Conservation (phyloP, 1,140 invertebrate species). For the Sinella curviseta region DNA sequence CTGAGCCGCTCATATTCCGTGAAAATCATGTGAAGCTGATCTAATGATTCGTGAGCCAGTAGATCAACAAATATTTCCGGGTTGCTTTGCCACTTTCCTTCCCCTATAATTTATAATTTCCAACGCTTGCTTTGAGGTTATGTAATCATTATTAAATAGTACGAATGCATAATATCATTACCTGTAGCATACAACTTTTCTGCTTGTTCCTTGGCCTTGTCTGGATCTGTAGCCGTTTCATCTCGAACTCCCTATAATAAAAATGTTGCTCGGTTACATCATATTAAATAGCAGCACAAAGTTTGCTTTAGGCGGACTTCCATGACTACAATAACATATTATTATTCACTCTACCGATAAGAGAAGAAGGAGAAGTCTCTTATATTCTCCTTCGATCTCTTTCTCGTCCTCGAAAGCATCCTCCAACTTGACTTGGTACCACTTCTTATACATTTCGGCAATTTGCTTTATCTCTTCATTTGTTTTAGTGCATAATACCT, state of each 20-base stretch:
- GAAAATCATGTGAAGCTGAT: constrained; percentile 67
- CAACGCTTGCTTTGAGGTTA: too few species aligned
- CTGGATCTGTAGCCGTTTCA: constrained; percentile 42
- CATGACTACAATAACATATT: too few species aligned
- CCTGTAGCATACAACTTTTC: constrained; percentile 33
- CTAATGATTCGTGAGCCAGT: constrained; percentile 67
- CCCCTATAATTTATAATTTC: too few species aligned
- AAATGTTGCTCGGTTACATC: too few species aligned
- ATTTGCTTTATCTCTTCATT: constrained; percentile 68
- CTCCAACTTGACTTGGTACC: constrained; percentile 71
- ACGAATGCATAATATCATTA: too few species aligned
- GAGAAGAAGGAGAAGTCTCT: constrained; percentile 68
- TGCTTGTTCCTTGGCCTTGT: constrained; percentile 27
- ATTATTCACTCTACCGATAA: constrained; percentile 57
- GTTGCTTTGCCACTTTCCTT: constrained; percentile 69
- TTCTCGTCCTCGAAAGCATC: constrained; percentile 72
- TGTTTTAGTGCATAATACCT: constrained; percentile 70
- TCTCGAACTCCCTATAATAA: constrained; percentile 38
- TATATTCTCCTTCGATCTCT: constrained; percentile 78
- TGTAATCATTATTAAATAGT: too few species aligned
- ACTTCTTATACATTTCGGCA: constrained; percentile 64
- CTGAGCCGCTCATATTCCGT: constrained; percentile 69
- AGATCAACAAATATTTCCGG: constrained; percentile 72
- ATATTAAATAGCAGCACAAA: not conserved
- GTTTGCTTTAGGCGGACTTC: too few species aligned